phyloP scores from a whole-genome alignment of 2,888 invertebrate species.

The Panorpa germanica region DNA sequence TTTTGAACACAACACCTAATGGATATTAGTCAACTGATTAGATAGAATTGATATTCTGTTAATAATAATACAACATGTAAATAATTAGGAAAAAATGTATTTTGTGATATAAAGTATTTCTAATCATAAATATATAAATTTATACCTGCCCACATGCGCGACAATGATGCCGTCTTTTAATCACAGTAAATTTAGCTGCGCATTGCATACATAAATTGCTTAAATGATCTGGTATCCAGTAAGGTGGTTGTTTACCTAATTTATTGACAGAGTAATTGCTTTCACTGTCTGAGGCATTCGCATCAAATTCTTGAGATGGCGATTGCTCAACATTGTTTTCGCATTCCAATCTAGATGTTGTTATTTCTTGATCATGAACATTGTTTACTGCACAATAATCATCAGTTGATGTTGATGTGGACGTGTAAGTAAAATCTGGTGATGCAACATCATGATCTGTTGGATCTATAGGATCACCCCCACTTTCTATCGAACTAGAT shows the following conservation, averaged over 20 bases:
- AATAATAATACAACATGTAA: constrained; percentile 7
- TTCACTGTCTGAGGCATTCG: too few relatives aligned
- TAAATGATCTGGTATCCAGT: constrained; percentile 75
- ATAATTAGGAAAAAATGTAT: not conserved
- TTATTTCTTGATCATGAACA: too few relatives aligned
- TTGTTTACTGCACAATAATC: too few relatives aligned
- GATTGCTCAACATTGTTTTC: too few relatives aligned
- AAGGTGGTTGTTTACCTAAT: constrained; percentile 57
- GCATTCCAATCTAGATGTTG: too few relatives aligned
- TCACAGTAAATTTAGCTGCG: constrained; percentile 57
- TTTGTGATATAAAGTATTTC: constrained; percentile 1
- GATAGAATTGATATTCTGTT: constrained; percentile 6
- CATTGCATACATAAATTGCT: constrained; percentile 71
- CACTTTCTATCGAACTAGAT: too few relatives aligned
- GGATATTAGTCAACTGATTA: constrained; percentile 6
- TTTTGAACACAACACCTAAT: constrained; percentile 52
- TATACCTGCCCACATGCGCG: constrained; percentile 63
- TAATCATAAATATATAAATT: constrained; percentile 5
- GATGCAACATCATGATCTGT: too few relatives aligned
- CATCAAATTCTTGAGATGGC: too few relatives aligned
- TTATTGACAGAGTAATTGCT: too few relatives aligned
- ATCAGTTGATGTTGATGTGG: too few relatives aligned
- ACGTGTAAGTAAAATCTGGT: too few relatives aligned
- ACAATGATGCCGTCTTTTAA: constrained; percentile 74
- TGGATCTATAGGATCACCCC: too few relatives aligned